Base-by-base conservation (phyloP, 2,888 invertebrate genomes). In the Dynastes grantii region DNA sequence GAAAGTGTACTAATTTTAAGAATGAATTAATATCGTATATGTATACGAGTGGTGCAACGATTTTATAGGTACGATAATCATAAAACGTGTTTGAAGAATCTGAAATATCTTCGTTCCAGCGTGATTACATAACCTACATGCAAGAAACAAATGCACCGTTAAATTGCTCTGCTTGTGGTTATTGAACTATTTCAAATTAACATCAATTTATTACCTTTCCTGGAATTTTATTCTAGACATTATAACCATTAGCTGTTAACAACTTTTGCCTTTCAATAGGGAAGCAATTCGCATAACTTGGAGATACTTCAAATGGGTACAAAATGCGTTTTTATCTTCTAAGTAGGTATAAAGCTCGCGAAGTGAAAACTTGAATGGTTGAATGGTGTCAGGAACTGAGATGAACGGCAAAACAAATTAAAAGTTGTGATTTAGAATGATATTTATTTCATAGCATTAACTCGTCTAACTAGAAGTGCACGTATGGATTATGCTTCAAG, bases 121-220 rank as follows among this genome's bases (percentile, higher is more conserved):
- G 68, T 29, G 51, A 22, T 45, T 58, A 55, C 55, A 55, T 37
- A 55, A 58, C 51, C 27, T 6, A 58, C 45, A 73, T 22, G 58
- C 9, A 73, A 73, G 58, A 55, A 58, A 73, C 58, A 73, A 58
- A 37, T 73, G 73, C 58, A 73, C 73, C 73, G 73, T 73, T 73
- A 73, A 55, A 40, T 73, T 73, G 61, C 73, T 61, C 58, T 45
- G 73, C 73, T 73, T 40, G 73, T 73, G 73, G 73, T 73, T 73
- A 73, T 73, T 73, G 73, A 73, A 73, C 73, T 73, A 73, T 61
- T 58, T 73, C 58, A 61, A 73, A 73, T 73, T 73, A 73, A 58
- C 73, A 58, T 73, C 73, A 73, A 68, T 68, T 68, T 68, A 68
- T 51, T 68, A 68, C 29, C 58, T 73, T 55, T 37, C 37, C 27